Conservation (phyloP, 2,113 vertebrate genomes). For the Glaucomys volans region DNA sequence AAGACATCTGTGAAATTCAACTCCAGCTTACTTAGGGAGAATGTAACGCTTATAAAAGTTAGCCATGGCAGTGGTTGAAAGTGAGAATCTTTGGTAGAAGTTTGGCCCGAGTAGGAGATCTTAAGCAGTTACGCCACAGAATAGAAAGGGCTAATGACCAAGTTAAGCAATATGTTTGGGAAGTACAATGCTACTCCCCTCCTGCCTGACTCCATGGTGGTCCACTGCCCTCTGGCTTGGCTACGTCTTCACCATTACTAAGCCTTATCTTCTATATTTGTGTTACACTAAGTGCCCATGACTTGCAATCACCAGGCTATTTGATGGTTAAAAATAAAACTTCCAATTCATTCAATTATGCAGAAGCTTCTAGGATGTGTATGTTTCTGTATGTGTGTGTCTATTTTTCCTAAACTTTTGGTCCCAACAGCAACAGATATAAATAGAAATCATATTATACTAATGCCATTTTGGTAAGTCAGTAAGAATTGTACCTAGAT, state of each 20-base stretch:
- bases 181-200: not conserved
- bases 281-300: not conserved
- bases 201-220: not conserved
- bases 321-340: conserved; percentile 1
- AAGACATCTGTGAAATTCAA: not conserved
- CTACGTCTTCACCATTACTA: not conserved
- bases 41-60: not conserved
- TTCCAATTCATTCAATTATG: not conserved
- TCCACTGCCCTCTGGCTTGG: not conserved
- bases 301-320: not conserved
- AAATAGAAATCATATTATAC: not conserved
- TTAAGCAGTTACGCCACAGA: not conserved
- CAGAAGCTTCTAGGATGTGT: not conserved
- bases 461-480: not conserved
- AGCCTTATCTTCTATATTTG: not conserved
- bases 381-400: not conserved
- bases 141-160: not conserved
- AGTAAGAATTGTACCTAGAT: not conserved
- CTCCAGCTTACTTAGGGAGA: not conserved
- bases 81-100: not conserved
- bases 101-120: not conserved
- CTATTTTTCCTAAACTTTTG: not conserved
- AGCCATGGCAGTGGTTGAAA: not conserved
- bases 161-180: not conserved
- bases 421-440: not conserved